Conservation (phyloP, 2,113 vertebrate genomes). For the Rhea pennata region DNA sequence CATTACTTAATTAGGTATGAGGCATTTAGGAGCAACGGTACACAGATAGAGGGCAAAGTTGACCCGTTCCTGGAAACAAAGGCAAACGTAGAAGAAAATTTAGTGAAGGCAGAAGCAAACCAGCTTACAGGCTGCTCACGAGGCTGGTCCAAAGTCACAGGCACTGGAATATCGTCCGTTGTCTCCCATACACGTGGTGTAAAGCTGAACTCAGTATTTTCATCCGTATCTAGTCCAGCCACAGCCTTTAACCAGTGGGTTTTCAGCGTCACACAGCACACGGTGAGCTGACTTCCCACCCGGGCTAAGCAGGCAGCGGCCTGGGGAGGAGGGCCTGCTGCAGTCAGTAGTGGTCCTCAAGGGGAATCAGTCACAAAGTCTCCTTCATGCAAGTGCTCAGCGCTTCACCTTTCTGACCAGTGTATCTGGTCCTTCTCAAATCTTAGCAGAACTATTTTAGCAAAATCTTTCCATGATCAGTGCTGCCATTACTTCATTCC, state of each 20-base stretch:
- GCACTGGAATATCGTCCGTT: background rate
- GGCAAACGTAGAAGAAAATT: background rate
- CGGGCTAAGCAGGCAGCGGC: too few relatives aligned
- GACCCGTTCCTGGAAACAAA: background rate
- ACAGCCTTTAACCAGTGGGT: background rate
- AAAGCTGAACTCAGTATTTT: background rate
- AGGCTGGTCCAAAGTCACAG: background rate
- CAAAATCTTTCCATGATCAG: background rate
- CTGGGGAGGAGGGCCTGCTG: rapidly evolving
- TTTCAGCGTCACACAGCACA: background rate
- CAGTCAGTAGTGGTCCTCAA: background rate
- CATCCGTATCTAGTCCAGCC: background rate
- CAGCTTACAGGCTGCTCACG: background rate
- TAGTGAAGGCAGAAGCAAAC: background rate
- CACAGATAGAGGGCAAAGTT: background rate
- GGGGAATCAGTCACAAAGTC: background rate
- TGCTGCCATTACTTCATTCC: background rate
- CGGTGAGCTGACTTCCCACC: background rate
- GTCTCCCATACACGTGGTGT: rapidly evolving
- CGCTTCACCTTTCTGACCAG: background rate
- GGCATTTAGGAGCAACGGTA: background rate
- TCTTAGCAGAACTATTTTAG: background rate
- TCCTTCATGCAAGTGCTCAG: background rate
- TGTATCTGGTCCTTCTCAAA: background rate
- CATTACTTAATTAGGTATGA: background rate